A percentile compares a stretch with the other conserved stretches of the same genome.
Conservation (phyloP, 2,888 invertebrate genomes). For the Microctonus aethiopoides region DNA sequence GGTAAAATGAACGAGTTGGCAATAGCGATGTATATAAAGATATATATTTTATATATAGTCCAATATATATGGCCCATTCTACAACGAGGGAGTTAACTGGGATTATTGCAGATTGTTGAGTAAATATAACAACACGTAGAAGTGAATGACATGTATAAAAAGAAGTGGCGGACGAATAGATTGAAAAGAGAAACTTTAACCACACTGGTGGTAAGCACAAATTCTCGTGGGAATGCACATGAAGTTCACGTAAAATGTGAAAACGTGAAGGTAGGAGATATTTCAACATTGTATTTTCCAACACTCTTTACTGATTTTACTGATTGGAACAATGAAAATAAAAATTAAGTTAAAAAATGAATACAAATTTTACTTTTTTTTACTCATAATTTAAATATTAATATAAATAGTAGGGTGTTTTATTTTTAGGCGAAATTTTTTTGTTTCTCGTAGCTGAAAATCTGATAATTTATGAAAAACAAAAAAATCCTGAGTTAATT, state of each 20-base stretch:
- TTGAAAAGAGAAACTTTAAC: constrained; percentile 8
- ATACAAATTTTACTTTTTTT: too few relatives aligned
- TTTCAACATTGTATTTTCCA: not conserved
- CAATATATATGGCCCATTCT: not conserved
- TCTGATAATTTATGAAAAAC: too few relatives aligned
- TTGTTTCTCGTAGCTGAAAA: too few relatives aligned
- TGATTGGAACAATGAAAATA: too few relatives aligned
- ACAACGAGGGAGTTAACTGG: constrained; percentile 4
- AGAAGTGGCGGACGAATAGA: not conserved
- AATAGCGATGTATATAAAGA: not conserved
- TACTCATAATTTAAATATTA: too few relatives aligned
- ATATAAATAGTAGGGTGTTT: too few relatives aligned
- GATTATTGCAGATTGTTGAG: constrained; percentile 27
- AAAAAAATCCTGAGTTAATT: too few relatives aligned
- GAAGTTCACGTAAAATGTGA: not conserved
- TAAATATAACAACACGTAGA: constrained; percentile 21
- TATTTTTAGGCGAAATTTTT: too few relatives aligned
- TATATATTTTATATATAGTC: not conserved
- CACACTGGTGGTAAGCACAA: constrained; percentile 6
- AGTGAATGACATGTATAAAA: constrained; percentile 1
- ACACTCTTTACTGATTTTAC: not conserved
- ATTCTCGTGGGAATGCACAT: constrained; percentile 3
- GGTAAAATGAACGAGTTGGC: not conserved
- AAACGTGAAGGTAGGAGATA: not conserved
- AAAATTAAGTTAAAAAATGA: too few relatives aligned